Conservation (phyloP, 2,113 vertebrate species). For the Anoplopoma fimbria region DNA sequence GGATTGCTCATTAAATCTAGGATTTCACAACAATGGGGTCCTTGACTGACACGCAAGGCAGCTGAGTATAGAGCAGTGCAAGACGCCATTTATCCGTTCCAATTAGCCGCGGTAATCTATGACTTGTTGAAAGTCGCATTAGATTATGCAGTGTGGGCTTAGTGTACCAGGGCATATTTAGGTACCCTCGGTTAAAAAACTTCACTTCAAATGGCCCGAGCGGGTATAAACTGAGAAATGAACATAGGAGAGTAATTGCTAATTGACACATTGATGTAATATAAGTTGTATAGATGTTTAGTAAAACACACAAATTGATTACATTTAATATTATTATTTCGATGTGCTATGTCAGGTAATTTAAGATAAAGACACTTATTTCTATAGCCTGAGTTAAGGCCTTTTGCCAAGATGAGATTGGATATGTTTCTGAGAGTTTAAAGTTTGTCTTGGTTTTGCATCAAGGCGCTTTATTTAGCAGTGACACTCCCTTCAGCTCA, state of each 20-base stretch:
- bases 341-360: not conserved
- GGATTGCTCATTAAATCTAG: constrained; percentile 58
- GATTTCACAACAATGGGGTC: constrained; percentile 70
- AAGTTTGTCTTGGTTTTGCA: not conserved
- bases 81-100: constrained; percentile 60
- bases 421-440: not conserved
- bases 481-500: not conserved
- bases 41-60: constrained; percentile 60
- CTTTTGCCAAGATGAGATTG: constrained; percentile 10
- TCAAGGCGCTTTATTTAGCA: not conserved
- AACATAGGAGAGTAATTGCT: constrained; percentile 3
- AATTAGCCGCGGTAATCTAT: constrained; percentile 63
- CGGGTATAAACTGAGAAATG: constrained; percentile 1
- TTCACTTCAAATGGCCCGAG: constrained; percentile 53
- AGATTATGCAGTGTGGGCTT: constrained; percentile 57
- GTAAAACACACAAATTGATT: not conserved
- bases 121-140: constrained; percentile 69
- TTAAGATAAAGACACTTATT: constrained; percentile 20
- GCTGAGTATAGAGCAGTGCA: constrained; percentile 47
- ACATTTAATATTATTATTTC: not conserved
- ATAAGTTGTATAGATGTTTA: constrained; percentile 17
- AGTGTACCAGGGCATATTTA: constrained; percentile 59
- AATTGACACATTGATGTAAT: constrained; percentile 39
- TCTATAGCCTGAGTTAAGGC: not conserved
- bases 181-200: constrained; percentile 31